A percentile compares a stretch with the other conserved stretches of the same genome.
These are phyloP conservation scores for Phasia obesa DNA, from an alignment of 2,888 invertebrate species.

Conservation along the genomic window DNA sequence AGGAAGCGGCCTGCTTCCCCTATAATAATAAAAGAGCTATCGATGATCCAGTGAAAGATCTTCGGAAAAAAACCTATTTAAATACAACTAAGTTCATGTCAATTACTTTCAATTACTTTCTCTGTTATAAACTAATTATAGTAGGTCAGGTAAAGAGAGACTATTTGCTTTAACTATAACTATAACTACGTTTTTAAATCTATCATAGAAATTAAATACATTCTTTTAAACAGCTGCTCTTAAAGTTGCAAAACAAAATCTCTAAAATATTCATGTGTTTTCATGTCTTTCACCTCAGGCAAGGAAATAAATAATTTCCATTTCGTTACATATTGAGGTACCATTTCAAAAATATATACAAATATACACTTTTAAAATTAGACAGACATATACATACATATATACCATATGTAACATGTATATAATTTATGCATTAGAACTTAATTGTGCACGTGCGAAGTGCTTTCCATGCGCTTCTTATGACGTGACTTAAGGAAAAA, in stretches of 20 bases:
- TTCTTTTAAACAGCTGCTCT: neutral
- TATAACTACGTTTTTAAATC: neutral
- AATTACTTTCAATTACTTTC: no score
- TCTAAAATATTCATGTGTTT: neutral
- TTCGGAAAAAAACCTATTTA: no score
- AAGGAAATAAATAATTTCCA: constrained; percentile 43
- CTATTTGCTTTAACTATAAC: no score
- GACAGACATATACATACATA: neutral
- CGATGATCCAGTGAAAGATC: no score
- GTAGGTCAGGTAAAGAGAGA: no score
- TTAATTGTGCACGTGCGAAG: constrained; percentile 56
- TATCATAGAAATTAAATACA: neutral
- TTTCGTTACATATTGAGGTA: constrained; percentile 37
- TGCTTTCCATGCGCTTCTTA: constrained; percentile 31
- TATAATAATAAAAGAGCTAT: no score
- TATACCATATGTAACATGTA: neutral
- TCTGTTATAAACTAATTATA: no score
- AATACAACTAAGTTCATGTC: no score
- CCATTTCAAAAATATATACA: neutral
- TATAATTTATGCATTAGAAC: constrained; percentile 49
- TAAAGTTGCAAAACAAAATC: neutral
- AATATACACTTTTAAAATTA: neutral
- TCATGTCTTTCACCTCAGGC: neutral
- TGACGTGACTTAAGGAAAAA: constrained; percentile 51
- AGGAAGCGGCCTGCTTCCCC: no score